Conservation (phyloP, 1,140 invertebrate species). For the Penaeus chinensis region DNA sequence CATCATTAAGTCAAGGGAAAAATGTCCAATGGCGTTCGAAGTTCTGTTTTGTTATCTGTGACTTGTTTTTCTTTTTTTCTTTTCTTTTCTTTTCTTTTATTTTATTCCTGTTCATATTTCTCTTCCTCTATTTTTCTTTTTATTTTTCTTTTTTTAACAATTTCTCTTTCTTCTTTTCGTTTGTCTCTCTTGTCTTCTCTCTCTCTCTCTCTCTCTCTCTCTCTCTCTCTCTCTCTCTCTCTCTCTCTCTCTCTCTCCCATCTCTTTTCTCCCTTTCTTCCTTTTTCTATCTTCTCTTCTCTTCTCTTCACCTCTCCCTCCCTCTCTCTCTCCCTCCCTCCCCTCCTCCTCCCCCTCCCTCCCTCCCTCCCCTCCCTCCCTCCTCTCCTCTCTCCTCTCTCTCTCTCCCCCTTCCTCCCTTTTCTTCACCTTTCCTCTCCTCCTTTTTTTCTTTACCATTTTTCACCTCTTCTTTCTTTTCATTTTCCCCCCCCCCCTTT, state of each 20-base stretch:
- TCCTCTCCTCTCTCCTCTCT: neutral
- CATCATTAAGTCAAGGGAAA: too few species aligned
- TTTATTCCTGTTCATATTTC: neutral
- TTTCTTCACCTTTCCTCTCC: neutral
- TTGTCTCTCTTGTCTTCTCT: slow-evolving; percentile 16
- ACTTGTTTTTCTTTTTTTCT: neutral
- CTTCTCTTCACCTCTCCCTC: neutral
- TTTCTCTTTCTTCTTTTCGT: neutral
- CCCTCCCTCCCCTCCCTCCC: neutral
- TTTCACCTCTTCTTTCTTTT: neutral
- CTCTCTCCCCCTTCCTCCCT: neutral
- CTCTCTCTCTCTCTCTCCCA: neutral
- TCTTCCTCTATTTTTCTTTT: neutral
- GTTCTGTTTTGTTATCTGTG: neutral
- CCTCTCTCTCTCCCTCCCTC: neutral
- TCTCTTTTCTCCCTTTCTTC: neutral
- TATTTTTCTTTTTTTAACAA: neutral
- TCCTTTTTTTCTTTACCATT: neutral
- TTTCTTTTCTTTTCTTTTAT: neutral
- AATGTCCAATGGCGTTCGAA: too few species aligned
- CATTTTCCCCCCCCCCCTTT: too few species aligned
- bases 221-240: neutral
- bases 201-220: slow-evolving; percentile 35
- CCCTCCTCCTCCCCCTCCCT: neutral
- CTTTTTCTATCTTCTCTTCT: neutral